Evolutionary conservation across 1,140 invertebrate species (phyloP), one percentile per base, ranked within the genome.

Genomic region (Hermetia illucens): DNA sequence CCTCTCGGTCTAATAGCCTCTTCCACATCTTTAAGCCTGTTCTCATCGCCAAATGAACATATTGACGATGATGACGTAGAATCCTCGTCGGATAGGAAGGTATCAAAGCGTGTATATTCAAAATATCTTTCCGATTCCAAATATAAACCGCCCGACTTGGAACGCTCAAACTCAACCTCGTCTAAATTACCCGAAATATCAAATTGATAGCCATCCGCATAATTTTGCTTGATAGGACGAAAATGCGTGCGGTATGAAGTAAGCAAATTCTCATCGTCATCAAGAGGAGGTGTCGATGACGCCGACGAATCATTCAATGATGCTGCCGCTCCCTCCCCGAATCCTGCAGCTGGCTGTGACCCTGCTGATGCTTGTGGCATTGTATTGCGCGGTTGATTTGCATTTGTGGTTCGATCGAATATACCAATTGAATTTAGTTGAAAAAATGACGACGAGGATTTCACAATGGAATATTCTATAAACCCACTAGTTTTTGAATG

Each of bases 171-270:
- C 36, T 65, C 56, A 13, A 69, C 65, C 27, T 68, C 53, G 50
- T 81, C 76, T 47, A 75, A 58, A 42, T 68, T 70, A 55, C 70
- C 71, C 45, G 71, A 66, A 33, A 81, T 74, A 25, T 70, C 64
- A 58, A 80, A 80, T 1, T 74, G 75, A 31, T 64, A 51, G 30
- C 69, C 66, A 37, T 72, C 69, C 4, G 60, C 53, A 39, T 45
- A 57, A 17, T 71, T 70, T 42, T 66, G 61, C 49, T 71, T 71
- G 43, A 84, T 84, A 3, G 81, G 81, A 39, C 71, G 70, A 63
- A 86, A 86, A 58, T 83, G 80, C 34, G 79, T 82, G 33, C 72
- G 69, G 37, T 71, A 63, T 2, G 79, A 81, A 10, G 73, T 79
- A 18, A 82, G 60, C 35, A 82, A 56, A 57, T 80, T 75, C 53